Evolutionary conservation across 2,113 vertebrate genomes (phyloP), one percentile per base, ranked within the genome.

Genomic region (Bujurquina vittata): DNA sequence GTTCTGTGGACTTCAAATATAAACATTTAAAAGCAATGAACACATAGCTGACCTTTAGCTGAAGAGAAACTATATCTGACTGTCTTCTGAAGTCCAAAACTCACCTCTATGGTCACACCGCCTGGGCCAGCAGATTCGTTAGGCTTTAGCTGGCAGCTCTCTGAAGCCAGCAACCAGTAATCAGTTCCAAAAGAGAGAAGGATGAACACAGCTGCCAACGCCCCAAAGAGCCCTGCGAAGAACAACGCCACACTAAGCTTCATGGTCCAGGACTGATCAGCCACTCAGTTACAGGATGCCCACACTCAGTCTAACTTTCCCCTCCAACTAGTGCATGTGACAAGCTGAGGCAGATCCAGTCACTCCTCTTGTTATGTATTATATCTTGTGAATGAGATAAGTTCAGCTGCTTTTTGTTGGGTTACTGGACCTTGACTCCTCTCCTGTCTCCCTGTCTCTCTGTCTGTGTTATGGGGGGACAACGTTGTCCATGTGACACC

Each of bases 151-250:
- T 60, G 49, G 91, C 97, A 99, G 7, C 83, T 96, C 95, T 98
- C 97, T 1, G 96, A 97, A 65, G 95, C 97, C 83, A 99, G 94
- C 86, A 99, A 97, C 98, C 98, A 99, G 84, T 99, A 99, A 94
- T 99, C 97, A 1, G 97, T 98, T 94, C 98, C 98, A 94, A 99
- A 99, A 0, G 98, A 97, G 80, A 99, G 94, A 77, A 99, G 92
- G 92, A 97, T 96, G 56, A 98, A 96, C 49, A 97, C 94, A 83
- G 96, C 95, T 1, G 97, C 98, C 77, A 99, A 84, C 52, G 97
- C 97, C 26, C 97, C 98, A 58, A 99, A 99, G 52, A 99, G 93
- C 57, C 98, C 97, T 17, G 97, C 98, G 81, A 99, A 99, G 92
- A 98, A 99, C 90, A 97, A 93, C 1, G 96, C 97, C 62, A 99